Evolutionary conservation across 1,140 invertebrate species (phyloP), one percentile per base, ranked within the genome.

Genomic region (Colletes latitarsis): DNA sequence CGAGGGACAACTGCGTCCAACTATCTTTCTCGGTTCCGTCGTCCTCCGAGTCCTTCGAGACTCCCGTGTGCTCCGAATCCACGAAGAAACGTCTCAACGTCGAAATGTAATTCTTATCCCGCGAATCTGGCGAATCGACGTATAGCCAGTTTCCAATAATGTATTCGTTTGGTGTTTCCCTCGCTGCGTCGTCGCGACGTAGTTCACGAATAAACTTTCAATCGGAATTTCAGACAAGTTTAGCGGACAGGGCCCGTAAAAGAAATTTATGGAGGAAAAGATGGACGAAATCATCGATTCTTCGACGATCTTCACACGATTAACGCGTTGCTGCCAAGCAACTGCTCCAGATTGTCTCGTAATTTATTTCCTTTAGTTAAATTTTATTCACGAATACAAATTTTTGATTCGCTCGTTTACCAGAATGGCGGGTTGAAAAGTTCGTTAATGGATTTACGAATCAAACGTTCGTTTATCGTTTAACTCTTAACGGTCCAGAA

Each of bases 1-100:
- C 71, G 52, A 58, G 74, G 64, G 53, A 71, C 52, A 69, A 81
- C 62, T 71, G 57, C 66, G 55, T 43, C 52, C 43, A 68, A 82
- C 53, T 67, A n/a, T 60, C 75, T 82, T 57, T 53, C 10, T 58
- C 41, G 0, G 52, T n/a, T 57, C 68, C 55, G n/a, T 43, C 39
- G 21, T 8, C 30, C 17, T 10, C 3, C 6, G 14, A 58, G 21
- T 74, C 21, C 63, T 58, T 5, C 39, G 21, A 78, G n/a, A 49
- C 30, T 49, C 21, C 68, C 21, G 43, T 17, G 19, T 21, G 12
- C 19, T 30, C 21, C 19, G 5, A 12, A 30, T 21, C 3, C 10
- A 8, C 74, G 63, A 55, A 21, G 17, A 67, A 57, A 30, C 15
- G 6, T 4, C 30, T 30, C 30, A 30, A 30, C 30, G 30, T 30